Conservation (phyloP, 2,113 vertebrate species). For the Cavia porcellus region DNA sequence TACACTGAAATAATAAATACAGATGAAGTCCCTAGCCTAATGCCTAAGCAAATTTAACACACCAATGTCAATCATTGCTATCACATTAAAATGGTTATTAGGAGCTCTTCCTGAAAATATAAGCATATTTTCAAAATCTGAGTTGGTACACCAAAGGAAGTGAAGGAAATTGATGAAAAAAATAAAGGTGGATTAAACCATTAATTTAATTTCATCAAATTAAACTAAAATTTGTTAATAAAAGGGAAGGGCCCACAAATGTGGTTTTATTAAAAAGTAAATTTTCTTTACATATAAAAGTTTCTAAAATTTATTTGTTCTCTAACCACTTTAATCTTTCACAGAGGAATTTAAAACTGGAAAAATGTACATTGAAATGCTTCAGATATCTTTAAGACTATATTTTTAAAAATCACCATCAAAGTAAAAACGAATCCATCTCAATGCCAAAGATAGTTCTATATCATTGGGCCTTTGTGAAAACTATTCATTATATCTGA, state of each 20-base stretch:
- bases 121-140: slow-evolving; percentile 9
- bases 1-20: not conserved
- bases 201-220: not conserved
- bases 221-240: not conserved
- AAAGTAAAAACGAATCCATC: slow-evolving; percentile 78
- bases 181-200: not conserved
- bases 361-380: slow-evolving; percentile 82
- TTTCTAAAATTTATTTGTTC: slow-evolving; percentile 69
- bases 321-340: slow-evolving; percentile 72
- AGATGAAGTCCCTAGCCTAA: not conserved
- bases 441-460: slow-evolving; percentile 73
- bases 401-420: slow-evolving; percentile 74
- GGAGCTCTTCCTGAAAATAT: not conserved
- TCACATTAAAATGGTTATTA: not conserved
- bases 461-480: slow-evolving; percentile 73
- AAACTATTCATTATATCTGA: slow-evolving; percentile 83
- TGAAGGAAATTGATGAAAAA: slow-evolving; percentile 15
- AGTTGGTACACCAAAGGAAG: not conserved
- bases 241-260: not conserved
- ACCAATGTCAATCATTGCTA: not conserved
- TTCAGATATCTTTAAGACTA: slow-evolving; percentile 77
- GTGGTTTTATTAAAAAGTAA: not conserved
- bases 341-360: slow-evolving; percentile 78
- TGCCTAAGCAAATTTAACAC: not conserved
- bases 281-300: slow-evolving; percentile 8